These are phyloP conservation scores for Electrona antarctica DNA, from an alignment of 2,113 vertebrate genomes.

Conservation along the genomic window DNA sequence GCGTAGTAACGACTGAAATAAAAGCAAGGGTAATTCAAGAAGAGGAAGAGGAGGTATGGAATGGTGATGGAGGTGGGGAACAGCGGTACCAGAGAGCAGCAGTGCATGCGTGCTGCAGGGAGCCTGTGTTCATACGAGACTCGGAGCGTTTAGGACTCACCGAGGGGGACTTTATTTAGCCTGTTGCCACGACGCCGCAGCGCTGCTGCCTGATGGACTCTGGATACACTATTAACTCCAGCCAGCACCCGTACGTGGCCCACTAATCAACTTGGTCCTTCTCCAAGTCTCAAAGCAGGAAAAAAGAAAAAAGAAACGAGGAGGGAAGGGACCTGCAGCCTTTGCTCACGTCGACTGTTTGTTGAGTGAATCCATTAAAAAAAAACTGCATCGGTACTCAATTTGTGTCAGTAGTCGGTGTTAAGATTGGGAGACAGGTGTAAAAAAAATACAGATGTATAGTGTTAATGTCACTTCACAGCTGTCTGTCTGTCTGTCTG, in stretches of 20 bases:
- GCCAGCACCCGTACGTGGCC: constrained; percentile 27
- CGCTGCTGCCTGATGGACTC: constrained; percentile 40
- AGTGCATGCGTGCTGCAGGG: constrained; percentile 54
- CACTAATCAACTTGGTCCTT: constrained; percentile 45
- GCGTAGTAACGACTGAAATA: too few species aligned
- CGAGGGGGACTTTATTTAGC: constrained; percentile 2
- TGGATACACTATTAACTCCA: constrained; percentile 54
- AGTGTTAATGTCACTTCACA: too few species aligned
- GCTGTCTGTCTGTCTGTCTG: background rate
- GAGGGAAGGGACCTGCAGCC: background rate
- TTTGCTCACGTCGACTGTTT: too few species aligned
- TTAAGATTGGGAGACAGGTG: background rate
- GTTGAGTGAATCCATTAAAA: too few species aligned
- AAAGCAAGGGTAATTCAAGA: background rate
- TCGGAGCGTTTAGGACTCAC: background rate
- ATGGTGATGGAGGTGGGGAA: background rate
- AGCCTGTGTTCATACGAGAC: constrained; percentile 41
- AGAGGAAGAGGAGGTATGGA: background rate
- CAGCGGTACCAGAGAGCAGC: constrained; percentile 5
- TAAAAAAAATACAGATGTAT: too few species aligned
- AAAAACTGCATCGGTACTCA: too few species aligned
- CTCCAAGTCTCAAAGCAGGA: constrained; percentile 35
- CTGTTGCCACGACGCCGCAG: constrained; percentile 8
- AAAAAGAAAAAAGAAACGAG: background rate
- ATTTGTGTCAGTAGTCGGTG: too few species aligned